Evolutionary conservation across 2,888 invertebrate genomes (phyloP).

Genomic region (Ormyrus nitidulus): DNA sequence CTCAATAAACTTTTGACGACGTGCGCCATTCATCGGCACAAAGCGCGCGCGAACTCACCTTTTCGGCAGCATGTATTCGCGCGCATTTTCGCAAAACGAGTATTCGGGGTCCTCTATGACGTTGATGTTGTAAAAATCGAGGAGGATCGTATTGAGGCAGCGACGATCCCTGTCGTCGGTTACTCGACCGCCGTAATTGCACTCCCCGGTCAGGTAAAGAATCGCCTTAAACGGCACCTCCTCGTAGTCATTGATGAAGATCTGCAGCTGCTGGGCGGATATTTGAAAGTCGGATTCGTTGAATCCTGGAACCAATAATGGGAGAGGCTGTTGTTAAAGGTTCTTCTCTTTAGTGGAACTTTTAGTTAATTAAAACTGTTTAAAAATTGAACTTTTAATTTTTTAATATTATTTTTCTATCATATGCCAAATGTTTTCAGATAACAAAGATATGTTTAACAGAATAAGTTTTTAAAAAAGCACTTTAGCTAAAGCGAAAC

Average conservation of each 20-base stretch:
- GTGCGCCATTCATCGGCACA: too few species aligned
- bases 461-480: too few species aligned
- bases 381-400: too few species aligned
- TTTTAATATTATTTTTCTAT: too few species aligned
- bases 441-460: too few species aligned
- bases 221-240: slow-evolving; percentile 90
- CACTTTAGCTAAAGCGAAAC: too few species aligned
- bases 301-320: slow-evolving; percentile 76
- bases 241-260: slow-evolving; percentile 88
- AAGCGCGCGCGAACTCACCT: slow-evolving; percentile 63
- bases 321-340: too few species aligned
- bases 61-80: slow-evolving; percentile 84
- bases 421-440: too few species aligned
- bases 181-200: slow-evolving; percentile 92
- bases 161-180: slow-evolving; percentile 92
- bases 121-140: slow-evolving; percentile 83
- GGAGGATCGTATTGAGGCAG: slow-evolving; percentile 84
- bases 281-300: slow-evolving; percentile 92
- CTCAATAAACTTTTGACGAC: too few species aligned
- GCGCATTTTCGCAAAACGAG: slow-evolving; percentile 78
- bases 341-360: too few species aligned
- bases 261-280: slow-evolving; percentile 87
- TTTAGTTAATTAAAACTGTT: too few species aligned
- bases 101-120: slow-evolving; percentile 82
- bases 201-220: slow-evolving; percentile 91